Base-by-base conservation (phyloP, 1,140 invertebrate genomes). In the Zaprionus kolodkinae region DNA sequence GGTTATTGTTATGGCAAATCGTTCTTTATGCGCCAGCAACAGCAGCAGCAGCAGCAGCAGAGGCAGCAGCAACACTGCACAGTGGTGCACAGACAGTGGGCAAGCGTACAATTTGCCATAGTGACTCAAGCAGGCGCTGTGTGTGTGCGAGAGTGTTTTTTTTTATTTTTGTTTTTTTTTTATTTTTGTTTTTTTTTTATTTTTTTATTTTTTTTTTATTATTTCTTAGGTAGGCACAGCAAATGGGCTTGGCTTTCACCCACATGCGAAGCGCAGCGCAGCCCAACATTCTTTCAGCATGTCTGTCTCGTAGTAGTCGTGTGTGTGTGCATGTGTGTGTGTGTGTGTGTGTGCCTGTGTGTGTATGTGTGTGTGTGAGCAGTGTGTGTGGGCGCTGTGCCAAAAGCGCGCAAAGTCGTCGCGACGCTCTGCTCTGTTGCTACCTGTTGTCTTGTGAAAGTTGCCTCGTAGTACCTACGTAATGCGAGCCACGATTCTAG, bases 171-270 rank as follows among this genome's bases (percentile, higher is more conserved):
- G 1, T 2, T 30, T 30, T 30, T 30, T 30, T 30, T 5, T 30
- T 5, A 2, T 5, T 30, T 30, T 30, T 30, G 4, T 30, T 5
- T 30, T 5, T 30, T 30, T 30, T 30, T 30, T 30, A 2, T 30
- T 5, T 30, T 2, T 54, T 30, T 0, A 2, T 2, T 30, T 30
- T 30, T 30, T 30, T 30, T 5, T 30, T 5, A 2, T 5, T 30
- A 30, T 30, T 30, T 30, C 27, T 30, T 30, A 4, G 27, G 27
- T 35, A 21, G 64, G 38, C 71, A 43, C 33, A 52, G 13, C 33
- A 69, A 33, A 61, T 74, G 66, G 72, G 72, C 66, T 74, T 74
- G 72, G 72, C 72, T 74, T 74, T 74, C 72, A 69, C 72, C 72
- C 66, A 74, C 72, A 74, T 62, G 40, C 45, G 61, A 65, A 65